Evolutionary conservation across 2,797 vertebrate species (phyloP).

Genomic region (Leptoclinus maculatus): DNA sequence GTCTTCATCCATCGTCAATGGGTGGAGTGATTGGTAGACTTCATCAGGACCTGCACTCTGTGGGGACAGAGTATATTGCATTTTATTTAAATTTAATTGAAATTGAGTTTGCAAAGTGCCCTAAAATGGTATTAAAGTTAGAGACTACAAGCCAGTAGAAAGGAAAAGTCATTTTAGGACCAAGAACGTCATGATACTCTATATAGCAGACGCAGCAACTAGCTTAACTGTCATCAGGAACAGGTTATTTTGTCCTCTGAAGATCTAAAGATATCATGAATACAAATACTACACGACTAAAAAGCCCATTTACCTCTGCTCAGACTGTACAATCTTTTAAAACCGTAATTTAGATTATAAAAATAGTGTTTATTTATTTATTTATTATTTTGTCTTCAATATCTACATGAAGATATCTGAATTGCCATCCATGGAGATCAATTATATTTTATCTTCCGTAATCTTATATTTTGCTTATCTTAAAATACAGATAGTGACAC

Average conservation of each 20-base stretch:
- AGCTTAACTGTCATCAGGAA: not conserved
- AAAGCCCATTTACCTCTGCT: not conserved
- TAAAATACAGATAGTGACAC: not conserved
- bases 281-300: not conserved
- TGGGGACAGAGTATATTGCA: not conserved
- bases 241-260: not conserved
- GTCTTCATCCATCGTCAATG: not conserved
- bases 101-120: not conserved
- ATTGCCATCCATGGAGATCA: not conserved
- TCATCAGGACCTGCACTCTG: not conserved
- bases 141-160: not conserved
- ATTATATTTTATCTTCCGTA: not conserved
- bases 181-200: fast-evolving
- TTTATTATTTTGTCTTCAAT: not conserved
- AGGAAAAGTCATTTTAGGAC: not conserved
- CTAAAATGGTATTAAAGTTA: not conserved
- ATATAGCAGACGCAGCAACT: not conserved
- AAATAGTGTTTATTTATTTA: not conserved
- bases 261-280: not conserved
- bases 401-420: not conserved
- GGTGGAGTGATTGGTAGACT: not conserved
- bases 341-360: not conserved
- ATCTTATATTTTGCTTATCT: not conserved
- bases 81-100: not conserved
- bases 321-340: too few species aligned